Evolutionary conservation across 1,140 invertebrate species (phyloP), one percentile per base, ranked within the genome.

Genomic region (Neoseiulus cucumeris): DNA sequence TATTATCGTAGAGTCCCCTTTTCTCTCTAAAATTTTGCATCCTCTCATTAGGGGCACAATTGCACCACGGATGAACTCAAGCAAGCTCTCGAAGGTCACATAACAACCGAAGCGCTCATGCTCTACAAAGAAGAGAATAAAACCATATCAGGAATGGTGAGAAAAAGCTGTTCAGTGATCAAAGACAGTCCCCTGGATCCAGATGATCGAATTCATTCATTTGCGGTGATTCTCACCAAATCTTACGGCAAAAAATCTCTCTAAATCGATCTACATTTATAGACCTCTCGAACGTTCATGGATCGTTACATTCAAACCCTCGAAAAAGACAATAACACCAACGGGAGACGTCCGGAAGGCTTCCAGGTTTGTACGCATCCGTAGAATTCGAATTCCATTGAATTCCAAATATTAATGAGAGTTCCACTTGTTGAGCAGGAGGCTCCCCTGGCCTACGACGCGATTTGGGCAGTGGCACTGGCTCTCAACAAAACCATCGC

Each of bases 101-200:
- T 98, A 17, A 98, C 95, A 0, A 98, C 95, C 0, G 95, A 99
- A 74, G 93, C 92, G 7, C 81, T 98, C 1, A 96, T 98, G 87
- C 89, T 94, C 84, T 95, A 96, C 78, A 91, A 93, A 70, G 91
- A 93, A 75, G 84, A 91, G 74, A 73, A 71, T 4, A 84, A 82
- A 66, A 96, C 92, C 28, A 87, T 93, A 68, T 95, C 92, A 59
- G 89, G 89, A 67, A 93, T 93, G 89, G 82, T 83, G 74, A n/a
- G n/a, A n/a, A n/a, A n/a, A n/a, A n/a, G n/a, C n/a, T 74, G 68
- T 72, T 25, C 51, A 64, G 67, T 20, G 22, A 12, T 14, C n/a
- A 44, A 14, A 44, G 12, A 44, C 42, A 14, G 12, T n/a, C 42
- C n/a, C 12, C 12, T n/a, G 12, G 12, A 44, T 12, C 12, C n/a